Conservation (phyloP, 2,797 vertebrate genomes). For the Chelmon rostratus region DNA sequence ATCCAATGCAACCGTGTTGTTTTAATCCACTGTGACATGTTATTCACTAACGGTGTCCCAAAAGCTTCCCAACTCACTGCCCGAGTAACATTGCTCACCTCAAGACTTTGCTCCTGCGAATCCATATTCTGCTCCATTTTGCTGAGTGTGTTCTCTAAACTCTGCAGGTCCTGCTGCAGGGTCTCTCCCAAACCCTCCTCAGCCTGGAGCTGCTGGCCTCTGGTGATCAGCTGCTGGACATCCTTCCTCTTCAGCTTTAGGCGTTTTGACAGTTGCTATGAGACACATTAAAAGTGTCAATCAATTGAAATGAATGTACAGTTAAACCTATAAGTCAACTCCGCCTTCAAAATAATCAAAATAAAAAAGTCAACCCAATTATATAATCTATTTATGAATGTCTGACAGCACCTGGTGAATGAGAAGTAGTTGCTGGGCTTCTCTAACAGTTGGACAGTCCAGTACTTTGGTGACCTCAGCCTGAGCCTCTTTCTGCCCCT, state of each 20-base stretch:
- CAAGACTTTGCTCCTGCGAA: conserved; percentile 91
- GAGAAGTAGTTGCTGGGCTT: conserved; percentile 93
- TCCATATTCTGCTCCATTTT: conserved; percentile 91
- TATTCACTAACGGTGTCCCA: too few relatives aligned
- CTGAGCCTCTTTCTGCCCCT: conserved; percentile 90
- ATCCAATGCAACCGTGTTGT: not conserved
- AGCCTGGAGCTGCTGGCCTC: conserved; percentile 88
- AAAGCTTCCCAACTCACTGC: too few relatives aligned
- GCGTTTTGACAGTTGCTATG: conserved; percentile 92
- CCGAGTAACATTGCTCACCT: conserved; percentile 83
- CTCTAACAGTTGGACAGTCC: conserved; percentile 90
- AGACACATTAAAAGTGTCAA: conserved; percentile 2
- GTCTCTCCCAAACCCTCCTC: conserved; percentile 87
- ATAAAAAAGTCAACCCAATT: too few relatives aligned
- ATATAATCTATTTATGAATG: not conserved
- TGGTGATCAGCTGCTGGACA: conserved; percentile 91
- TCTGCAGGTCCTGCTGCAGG: conserved; percentile 86
- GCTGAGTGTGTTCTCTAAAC: conserved; percentile 89
- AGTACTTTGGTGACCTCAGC: conserved; percentile 90
- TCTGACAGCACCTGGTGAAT: conserved; percentile 89
- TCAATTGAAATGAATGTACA: not conserved
- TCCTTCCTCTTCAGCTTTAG: conserved; percentile 90
- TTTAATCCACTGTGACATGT: not conserved
- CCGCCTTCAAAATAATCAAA: not conserved
- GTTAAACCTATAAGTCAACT: not conserved